These are phyloP conservation scores for Oxygymnocypris stewartii DNA, from an alignment of 2,113 vertebrate species.

Conservation along the genomic window DNA sequence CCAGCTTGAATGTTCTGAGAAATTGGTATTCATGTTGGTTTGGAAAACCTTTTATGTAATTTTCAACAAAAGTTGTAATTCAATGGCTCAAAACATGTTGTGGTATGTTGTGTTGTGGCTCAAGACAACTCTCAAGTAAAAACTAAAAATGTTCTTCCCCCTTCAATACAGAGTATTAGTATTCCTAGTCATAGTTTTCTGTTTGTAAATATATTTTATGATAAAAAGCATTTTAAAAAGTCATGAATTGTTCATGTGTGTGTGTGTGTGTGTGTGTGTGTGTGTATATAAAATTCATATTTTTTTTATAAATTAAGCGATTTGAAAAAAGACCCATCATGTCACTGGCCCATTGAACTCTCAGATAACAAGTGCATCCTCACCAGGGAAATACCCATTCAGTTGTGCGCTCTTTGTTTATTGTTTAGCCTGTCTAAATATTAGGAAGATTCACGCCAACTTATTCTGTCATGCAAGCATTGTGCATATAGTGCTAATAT, in stretches of 20 bases:
- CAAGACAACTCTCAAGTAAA: not conserved
- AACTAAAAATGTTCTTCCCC: not conserved
- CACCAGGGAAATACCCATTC: not conserved
- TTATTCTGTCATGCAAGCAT: conserved; percentile 21
- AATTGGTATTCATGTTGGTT: not conserved
- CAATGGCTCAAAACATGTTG: not conserved
- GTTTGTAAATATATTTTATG: too few relatives aligned
- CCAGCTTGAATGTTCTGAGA: not conserved
- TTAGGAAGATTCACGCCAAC: not conserved
- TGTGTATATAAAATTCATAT: not conserved
- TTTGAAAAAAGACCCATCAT: not conserved
- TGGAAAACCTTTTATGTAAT: not conserved
- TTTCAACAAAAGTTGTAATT: not conserved
- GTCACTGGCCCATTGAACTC: not conserved
- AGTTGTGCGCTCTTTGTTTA: not conserved
- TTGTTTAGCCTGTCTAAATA: not conserved
- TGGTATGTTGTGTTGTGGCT: not conserved
- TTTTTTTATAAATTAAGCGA: not conserved
- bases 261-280: too few relatives aligned
- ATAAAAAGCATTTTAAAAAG: not conserved
- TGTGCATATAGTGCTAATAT: conserved; percentile 1
- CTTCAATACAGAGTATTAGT: not conserved
- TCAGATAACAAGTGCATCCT: not conserved
- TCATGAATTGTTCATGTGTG: not conserved
- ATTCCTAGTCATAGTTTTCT: not conserved